These are phyloP conservation scores for Menidia beryllina DNA, from an alignment of 2,113 vertebrate species.

Conservation along the genomic window DNA sequence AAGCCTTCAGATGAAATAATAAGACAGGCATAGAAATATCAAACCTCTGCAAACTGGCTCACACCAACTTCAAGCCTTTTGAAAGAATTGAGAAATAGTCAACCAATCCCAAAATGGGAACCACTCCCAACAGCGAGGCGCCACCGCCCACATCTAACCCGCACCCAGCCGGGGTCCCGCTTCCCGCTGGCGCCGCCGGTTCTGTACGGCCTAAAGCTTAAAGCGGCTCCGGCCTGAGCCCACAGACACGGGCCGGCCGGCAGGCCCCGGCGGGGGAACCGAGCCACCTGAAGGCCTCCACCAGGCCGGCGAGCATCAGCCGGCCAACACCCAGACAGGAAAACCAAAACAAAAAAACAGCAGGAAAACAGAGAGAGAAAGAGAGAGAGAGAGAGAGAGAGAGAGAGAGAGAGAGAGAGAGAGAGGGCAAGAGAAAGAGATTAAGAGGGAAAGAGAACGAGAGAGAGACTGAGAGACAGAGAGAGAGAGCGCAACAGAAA, in stretches of 20 bases:
- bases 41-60: conserved; percentile 80
- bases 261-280: conserved; percentile 59
- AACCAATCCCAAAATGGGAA: conserved; percentile 18
- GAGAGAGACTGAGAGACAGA: conserved; percentile 34
- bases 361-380: conserved; percentile 40
- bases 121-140: conserved; percentile 43
- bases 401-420: conserved; percentile 45
- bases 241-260: conserved; percentile 39
- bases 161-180: conserved; percentile 17
- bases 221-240: conserved; percentile 21
- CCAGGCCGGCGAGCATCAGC: conserved; percentile 18
- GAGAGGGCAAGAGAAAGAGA: conserved; percentile 45
- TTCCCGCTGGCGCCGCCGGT: neutral
- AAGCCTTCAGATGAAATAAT: conserved; percentile 3
- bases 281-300: conserved; percentile 36
- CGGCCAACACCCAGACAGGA: conserved; percentile 24
- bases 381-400: conserved; percentile 47
- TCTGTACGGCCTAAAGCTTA: neutral
- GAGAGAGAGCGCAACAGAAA: conserved; percentile 43
- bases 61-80: conserved; percentile 76
- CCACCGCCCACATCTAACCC: conserved; percentile 17
- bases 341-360: conserved; percentile 13
- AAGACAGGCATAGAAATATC: conserved; percentile 17
- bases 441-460: conserved; percentile 40
- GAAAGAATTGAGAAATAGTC: conserved; percentile 42